These are phyloP conservation scores for Cyphomyrus discorhynchus DNA, from an alignment of 2,113 vertebrate genomes.

Conservation along the genomic window DNA sequence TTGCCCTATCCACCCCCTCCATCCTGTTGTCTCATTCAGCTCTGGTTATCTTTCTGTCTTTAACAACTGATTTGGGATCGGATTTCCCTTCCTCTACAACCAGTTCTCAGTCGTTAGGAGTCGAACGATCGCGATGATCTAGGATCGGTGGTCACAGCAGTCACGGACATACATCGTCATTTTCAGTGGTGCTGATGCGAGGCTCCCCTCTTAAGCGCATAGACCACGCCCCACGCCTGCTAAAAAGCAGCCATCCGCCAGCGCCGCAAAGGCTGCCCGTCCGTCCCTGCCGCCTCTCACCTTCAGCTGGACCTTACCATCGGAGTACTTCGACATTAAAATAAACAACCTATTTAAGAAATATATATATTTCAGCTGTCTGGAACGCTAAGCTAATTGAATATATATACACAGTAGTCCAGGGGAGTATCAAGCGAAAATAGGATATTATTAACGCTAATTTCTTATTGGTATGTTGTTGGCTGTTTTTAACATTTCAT, in stretches of 20 bases:
- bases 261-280: slow-evolving; percentile 27
- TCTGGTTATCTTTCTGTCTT: not conserved
- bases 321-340: slow-evolving; percentile 22
- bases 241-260: slow-evolving; percentile 27
- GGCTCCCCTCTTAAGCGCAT: slow-evolving; percentile 19
- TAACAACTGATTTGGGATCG: not conserved
- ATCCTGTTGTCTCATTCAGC: slow-evolving; percentile 5
- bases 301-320: slow-evolving; percentile 18
- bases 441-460: not conserved
- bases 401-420: not conserved
- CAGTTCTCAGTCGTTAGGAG: not conserved
- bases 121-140: not conserved
- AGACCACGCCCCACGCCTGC: slow-evolving; percentile 34
- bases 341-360: not conserved
- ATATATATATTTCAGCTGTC: not conserved
- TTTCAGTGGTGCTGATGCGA: slow-evolving; percentile 58
- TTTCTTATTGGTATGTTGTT: not conserved
- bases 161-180: not conserved
- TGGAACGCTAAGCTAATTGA: not conserved
- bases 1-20: not conserved
- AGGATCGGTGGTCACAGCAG: not conserved
- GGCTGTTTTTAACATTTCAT: not conserved
- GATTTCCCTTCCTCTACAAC: not conserved
- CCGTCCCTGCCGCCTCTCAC: slow-evolving; percentile 30
- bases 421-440: not conserved